phyloP scores from a whole-genome alignment of 2,888 invertebrate species.

The Polietes domitor region DNA sequence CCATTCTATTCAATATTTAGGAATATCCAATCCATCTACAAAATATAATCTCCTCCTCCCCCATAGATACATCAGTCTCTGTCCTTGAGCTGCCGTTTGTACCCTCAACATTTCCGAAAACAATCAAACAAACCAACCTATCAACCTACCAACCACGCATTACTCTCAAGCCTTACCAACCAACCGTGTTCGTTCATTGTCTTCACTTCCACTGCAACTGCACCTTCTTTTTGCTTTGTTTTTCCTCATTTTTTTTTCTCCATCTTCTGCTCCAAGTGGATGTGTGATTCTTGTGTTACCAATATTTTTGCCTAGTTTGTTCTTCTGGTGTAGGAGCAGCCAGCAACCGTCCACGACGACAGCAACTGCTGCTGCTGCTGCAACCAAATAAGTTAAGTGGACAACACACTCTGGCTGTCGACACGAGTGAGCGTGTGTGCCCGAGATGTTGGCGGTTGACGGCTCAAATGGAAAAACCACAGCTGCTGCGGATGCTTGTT shows the following conservation, averaged over 20 bases:
- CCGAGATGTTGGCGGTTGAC: slow-evolving; percentile 2
- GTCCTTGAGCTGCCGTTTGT: not conserved
- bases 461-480: slow-evolving; percentile 33
- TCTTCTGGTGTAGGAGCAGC: slow-evolving; percentile 7
- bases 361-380: slow-evolving; percentile 1
- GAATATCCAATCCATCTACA: too few relatives aligned
- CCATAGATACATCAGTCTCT: too few relatives aligned
- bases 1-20: too few relatives aligned
- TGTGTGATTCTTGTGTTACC: slow-evolving; percentile 38
- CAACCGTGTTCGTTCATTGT: slow-evolving; percentile 60
- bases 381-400: slow-evolving; percentile 48
- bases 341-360: not conserved
- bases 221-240: slow-evolving; percentile 46
- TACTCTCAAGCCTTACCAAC: slow-evolving; percentile 37
- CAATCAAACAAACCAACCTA: not conserved
- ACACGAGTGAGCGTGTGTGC: not conserved
- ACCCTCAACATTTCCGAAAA: not conserved
- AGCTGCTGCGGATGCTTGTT: slow-evolving; percentile 47
- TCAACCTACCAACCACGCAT: slow-evolving; percentile 27
- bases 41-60: too few relatives aligned
- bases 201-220: slow-evolving; percentile 59
- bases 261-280: not conserved
- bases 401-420: slow-evolving; percentile 39
- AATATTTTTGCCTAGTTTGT: slow-evolving; percentile 17
- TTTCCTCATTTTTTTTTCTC: not conserved